phyloP scores from a whole-genome alignment of 2,888 invertebrate species.

The Machimus atricapillus region DNA sequence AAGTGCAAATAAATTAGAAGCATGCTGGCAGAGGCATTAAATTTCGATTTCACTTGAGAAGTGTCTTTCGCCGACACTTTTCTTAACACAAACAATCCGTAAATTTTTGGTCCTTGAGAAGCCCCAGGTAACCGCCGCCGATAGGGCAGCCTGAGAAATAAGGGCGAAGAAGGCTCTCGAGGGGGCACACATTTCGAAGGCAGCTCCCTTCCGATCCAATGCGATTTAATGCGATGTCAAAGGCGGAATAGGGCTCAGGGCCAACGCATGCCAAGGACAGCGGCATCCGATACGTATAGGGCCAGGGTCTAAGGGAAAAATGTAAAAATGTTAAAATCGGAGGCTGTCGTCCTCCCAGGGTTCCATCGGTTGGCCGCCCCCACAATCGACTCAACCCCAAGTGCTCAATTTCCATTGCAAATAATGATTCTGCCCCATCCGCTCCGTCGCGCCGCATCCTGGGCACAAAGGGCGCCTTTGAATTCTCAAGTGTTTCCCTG shows the following conservation, averaged over 20 bases:
- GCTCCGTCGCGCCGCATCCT: background rate
- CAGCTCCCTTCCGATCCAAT: background rate
- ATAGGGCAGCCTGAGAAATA: background rate
- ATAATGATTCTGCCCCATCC: background rate
- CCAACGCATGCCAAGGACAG: background rate
- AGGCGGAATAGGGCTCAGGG: background rate
- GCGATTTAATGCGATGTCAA: constrained; percentile 1
- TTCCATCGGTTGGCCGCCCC: background rate
- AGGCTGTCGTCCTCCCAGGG: background rate
- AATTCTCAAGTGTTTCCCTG: background rate
- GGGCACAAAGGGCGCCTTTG: background rate
- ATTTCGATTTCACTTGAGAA: background rate
- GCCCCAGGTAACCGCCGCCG: background rate
- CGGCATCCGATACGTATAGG: background rate
- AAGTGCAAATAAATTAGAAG: background rate
- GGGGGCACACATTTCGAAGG: background rate
- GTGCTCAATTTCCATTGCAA: constrained; percentile 17
- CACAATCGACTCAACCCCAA: background rate
- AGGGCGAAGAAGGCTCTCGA: background rate
- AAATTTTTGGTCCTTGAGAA: background rate
- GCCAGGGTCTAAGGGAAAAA: background rate
- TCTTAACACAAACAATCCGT: background rate
- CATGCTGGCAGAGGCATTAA: background rate
- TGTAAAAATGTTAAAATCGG: background rate
- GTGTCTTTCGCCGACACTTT: background rate